Base-by-base conservation (phyloP, 2,113 vertebrate genomes). In the Lipophrys pholis region DNA sequence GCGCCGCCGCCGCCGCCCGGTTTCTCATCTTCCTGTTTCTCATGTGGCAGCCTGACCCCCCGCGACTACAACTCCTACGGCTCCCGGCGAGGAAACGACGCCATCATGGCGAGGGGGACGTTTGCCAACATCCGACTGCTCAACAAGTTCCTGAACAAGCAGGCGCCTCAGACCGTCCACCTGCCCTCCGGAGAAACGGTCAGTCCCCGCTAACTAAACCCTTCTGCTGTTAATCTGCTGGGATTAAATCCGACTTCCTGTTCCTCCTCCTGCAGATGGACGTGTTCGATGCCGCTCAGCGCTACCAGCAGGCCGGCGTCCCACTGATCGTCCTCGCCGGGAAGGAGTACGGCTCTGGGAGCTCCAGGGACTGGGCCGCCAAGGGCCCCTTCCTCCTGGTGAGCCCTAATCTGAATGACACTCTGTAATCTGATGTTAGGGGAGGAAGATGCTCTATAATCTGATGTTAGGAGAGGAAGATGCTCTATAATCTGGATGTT, bases 331-430 rank as follows among this genome's bases (percentile, higher is more conserved):
- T 99, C 39, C 92, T 99, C 57, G 95, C 98, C 0, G 98, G 98
- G 58, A 99, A 98, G 81, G 97, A 99, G 52, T 99, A 99, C 0
- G 98, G 98, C 15, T 95, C 98, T 0, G 98, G 98, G 51, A 99
- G 97, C 90, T 99, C 97, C 73, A 94, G 98, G 82, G 98, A 99
- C 89, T 99, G 98, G 98, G 98, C 97, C 0, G 98, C 98, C 5
- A 99, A 99, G 87, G 98, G 97, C 56, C 98, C 97, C 0, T 98
- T 97, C 66, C 94, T 99, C 0, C 91, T 97, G 95, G 98, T 99
- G 78, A 89, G 82, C 39, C 16, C 14, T n/a, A n/a, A n/a, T n/a
- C n/a, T n/a, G n/a, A n/a, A n/a, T n/a, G n/a, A n/a, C n/a, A n/a
- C n/a, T n/a, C n/a, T n/a, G n/a, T n/a, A n/a, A n/a, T 30, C 21